Conservation (phyloP, 2,797 vertebrate genomes). For the Salmo trutta region DNA sequence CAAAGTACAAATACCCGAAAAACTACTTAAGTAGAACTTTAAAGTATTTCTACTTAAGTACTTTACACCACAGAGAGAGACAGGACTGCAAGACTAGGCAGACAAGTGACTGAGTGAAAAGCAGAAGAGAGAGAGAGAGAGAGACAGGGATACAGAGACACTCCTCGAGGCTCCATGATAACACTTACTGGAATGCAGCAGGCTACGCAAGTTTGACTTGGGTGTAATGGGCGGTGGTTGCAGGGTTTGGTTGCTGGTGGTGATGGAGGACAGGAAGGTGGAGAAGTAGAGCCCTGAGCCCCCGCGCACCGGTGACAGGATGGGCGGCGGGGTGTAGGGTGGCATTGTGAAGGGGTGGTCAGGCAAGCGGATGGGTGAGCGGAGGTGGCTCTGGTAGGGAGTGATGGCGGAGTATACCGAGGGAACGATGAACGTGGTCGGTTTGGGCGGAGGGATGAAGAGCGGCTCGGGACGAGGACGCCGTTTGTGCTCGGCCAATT, state of each 20-base stretch:
- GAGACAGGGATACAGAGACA: neutral
- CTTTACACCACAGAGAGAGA: neutral
- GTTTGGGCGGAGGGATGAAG: slow-evolving; percentile 95
- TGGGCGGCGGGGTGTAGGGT: slow-evolving; percentile 80
- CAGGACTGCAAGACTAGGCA: neutral
- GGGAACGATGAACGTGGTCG: slow-evolving; percentile 89
- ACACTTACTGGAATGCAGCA: slow-evolving; percentile 85
- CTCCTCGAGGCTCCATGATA: neutral
- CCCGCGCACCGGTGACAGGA: slow-evolving; percentile 88
- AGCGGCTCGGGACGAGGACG: slow-evolving; percentile 94
- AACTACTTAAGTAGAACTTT: too few species aligned
- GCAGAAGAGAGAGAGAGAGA: too few species aligned
- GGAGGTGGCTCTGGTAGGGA: slow-evolving; percentile 90
- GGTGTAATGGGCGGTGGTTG: slow-evolving; percentile 83
- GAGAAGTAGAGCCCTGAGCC: slow-evolving; percentile 89
- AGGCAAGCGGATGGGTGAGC: slow-evolving; percentile 88
- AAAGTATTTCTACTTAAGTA: too few species aligned
- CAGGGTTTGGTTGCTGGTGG: slow-evolving; percentile 78
- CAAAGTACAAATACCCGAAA: too few species aligned
- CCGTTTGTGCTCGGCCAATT: slow-evolving; percentile 85
- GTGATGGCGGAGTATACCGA: slow-evolving; percentile 90
- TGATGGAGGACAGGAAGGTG: slow-evolving; percentile 82
- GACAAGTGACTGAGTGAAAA: neutral
- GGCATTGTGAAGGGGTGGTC: slow-evolving; percentile 57
- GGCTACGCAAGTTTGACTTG: slow-evolving; percentile 82